Evolutionary conservation across 2,797 vertebrate genomes (phyloP).

Genomic region (Pantherophis vulpinus): DNA sequence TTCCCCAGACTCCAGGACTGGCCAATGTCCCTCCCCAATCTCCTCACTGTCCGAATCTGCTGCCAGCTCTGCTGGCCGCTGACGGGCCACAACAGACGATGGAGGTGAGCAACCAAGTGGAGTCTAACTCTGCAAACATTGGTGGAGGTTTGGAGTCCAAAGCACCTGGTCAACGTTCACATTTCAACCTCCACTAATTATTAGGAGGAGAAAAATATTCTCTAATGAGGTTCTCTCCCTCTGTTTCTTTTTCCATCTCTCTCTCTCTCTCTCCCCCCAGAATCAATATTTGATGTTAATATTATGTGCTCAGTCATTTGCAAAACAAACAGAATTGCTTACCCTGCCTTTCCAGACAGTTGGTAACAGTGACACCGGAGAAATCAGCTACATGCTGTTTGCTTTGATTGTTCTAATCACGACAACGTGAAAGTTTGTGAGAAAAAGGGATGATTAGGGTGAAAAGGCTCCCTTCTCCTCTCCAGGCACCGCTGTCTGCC

Average conservation of each 20-base stretch:
- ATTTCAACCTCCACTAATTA: conserved; percentile 25
- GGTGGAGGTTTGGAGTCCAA: conserved; percentile 13
- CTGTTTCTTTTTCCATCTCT: background rate
- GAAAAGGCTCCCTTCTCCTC: background rate
- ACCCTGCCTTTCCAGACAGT: background rate
- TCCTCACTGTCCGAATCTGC: too few relatives aligned
- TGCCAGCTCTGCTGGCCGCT: too few relatives aligned
- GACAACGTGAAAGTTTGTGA: accelerated
- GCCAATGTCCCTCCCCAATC: too few relatives aligned
- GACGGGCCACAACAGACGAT: background rate
- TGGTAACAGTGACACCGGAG: conserved; percentile 14
- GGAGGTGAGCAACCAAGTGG: background rate
- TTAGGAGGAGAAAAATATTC: background rate
- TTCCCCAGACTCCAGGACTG: too few relatives aligned
- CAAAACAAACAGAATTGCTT: conserved; percentile 43
- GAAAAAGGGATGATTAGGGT: background rate
- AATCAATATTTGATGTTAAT: conserved; percentile 61
- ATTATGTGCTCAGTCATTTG: conserved; percentile 33
- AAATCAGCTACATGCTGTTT: background rate
- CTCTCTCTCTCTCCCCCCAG: background rate
- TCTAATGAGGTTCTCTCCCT: background rate
- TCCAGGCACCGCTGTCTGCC: background rate
- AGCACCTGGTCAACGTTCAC: conserved; percentile 1
- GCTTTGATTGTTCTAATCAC: background rate
- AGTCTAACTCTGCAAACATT: background rate